phyloP scores from a whole-genome alignment of 1,140 invertebrate species.

The Macrocentrus cingulum region DNA sequence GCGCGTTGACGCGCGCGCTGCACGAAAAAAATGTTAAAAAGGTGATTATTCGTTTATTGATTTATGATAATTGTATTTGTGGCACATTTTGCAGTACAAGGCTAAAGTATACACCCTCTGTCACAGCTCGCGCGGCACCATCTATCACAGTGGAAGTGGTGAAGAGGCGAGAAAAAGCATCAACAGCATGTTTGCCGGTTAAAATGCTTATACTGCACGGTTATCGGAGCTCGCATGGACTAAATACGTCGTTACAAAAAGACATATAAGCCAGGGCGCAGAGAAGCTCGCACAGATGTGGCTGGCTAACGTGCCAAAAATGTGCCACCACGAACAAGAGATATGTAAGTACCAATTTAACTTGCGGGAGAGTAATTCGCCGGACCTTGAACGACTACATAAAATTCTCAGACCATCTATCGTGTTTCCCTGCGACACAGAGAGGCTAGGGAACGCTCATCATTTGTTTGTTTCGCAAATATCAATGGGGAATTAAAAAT shows the following conservation, averaged over 20 bases:
- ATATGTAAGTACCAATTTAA: conserved; percentile 58
- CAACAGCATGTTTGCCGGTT: neutral
- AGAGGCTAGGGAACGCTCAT: too few relatives aligned
- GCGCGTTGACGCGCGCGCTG: too few relatives aligned
- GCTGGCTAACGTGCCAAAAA: conserved; percentile 53
- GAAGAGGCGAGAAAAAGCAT: neutral
- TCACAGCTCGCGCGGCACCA: conserved; percentile 4
- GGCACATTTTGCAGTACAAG: too few relatives aligned
- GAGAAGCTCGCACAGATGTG: conserved; percentile 37
- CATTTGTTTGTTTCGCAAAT: too few relatives aligned
- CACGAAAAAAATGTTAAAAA: too few relatives aligned
- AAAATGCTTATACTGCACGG: neutral
- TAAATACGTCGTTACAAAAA: conserved; percentile 45
- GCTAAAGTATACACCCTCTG: too few relatives aligned
- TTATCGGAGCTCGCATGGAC: conserved; percentile 33
- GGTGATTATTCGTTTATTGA: too few relatives aligned
- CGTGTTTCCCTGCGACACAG: neutral
- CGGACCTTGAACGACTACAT: conserved; percentile 22
- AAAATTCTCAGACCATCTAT: conserved; percentile 9
- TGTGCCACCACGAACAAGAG: conserved; percentile 52
- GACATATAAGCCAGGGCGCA: conserved; percentile 32
- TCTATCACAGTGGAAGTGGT: neutral
- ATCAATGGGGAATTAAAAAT: too few relatives aligned
- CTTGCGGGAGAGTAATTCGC: conserved; percentile 18
- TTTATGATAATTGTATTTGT: too few relatives aligned